Base-by-base conservation (phyloP, 2,113 vertebrate species). In the Pterocles orientalis region DNA sequence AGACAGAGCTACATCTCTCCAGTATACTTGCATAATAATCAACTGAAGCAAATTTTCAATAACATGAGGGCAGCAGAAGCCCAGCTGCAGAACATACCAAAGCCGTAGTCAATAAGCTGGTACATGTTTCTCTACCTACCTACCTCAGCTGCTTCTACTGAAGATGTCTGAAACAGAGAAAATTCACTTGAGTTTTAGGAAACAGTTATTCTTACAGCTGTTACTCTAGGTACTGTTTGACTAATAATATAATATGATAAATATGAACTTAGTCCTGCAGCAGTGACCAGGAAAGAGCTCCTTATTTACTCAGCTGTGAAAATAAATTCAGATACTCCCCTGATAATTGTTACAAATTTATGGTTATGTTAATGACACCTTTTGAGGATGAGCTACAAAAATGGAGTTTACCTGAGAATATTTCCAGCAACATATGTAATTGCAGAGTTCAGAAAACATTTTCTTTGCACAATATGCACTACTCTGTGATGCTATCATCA, bases 251-350 rank as follows among this genome's bases (percentile, higher is more conserved):
- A 45, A 69, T 47, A 68, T 20, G 33, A 80, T 39, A 83, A 88
- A 86, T 83, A 78, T 17, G 8, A 93, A 65, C n/a, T 39, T 70
- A 54, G 48, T 83, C 56, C 41, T 80, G 23, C 31, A 47, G 43
- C 14, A 43, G 28, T 51, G 83, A 53, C 18, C 4, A 14, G 79
- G 28, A 85, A 71, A 47, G 25, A 2, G 0, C 6, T 83, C 20
- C 28, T 51, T 95, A 83, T 93, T 92, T 82, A 83, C 29, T 62
- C 54, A 86, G 36, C 36, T 87, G n/a, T 82, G 47, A 92, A 93
- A 90, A 86, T 87, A 95, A 91, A 95, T 95, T 65, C 79, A 80
- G 54, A 81, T 61, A 77, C 18, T 80, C 43, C 26, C 19, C 62
- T 51, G 36, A 80, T 77, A 83, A 83, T 54, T 77, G 26, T 34